These are phyloP conservation scores for Galleria mellonella DNA, from an alignment of 1,140 invertebrate species.

Conservation along the genomic window DNA sequence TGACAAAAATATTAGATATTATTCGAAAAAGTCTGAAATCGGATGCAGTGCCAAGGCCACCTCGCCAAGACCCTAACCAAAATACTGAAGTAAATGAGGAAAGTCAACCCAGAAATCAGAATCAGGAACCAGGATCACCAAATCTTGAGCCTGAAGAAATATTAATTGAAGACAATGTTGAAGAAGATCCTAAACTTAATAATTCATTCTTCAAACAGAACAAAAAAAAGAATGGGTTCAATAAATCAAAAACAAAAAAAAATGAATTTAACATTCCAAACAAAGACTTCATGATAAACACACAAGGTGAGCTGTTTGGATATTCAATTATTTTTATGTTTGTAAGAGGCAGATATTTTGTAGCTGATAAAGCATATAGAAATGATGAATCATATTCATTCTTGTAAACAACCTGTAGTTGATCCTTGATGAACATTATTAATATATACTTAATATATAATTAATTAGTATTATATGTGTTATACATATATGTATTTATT, in stretches of 20 bases:
- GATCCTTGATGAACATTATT: no score
- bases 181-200: slow-evolving; percentile 27
- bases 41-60: slow-evolving; percentile 48
- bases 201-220: slow-evolving; percentile 19
- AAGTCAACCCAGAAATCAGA: slow-evolving; percentile 14
- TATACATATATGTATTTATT: no score
- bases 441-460: no score
- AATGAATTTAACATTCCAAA: slow-evolving; percentile 4
- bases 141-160: slow-evolving; percentile 29
- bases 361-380: no score
- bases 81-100: slow-evolving; percentile 5
- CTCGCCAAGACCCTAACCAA: slow-evolving; percentile 20
- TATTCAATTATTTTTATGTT: no score
- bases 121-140: slow-evolving; percentile 21
- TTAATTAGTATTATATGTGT: no score
- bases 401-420: no score
- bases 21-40: slow-evolving; percentile 46
- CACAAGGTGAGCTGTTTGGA: slow-evolving; percentile 33
- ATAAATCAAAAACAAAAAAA: slow-evolving; percentile 1
- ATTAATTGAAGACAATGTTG: slow-evolving; percentile 25
- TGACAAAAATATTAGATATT: background rate
- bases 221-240: slow-evolving; percentile 21
- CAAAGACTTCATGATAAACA: slow-evolving; percentile 35
- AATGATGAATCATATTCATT: no score
- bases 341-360: no score